phyloP scores from a whole-genome alignment of 2,113 vertebrate genomes.

The Choloepus hoffmanni region DNA sequence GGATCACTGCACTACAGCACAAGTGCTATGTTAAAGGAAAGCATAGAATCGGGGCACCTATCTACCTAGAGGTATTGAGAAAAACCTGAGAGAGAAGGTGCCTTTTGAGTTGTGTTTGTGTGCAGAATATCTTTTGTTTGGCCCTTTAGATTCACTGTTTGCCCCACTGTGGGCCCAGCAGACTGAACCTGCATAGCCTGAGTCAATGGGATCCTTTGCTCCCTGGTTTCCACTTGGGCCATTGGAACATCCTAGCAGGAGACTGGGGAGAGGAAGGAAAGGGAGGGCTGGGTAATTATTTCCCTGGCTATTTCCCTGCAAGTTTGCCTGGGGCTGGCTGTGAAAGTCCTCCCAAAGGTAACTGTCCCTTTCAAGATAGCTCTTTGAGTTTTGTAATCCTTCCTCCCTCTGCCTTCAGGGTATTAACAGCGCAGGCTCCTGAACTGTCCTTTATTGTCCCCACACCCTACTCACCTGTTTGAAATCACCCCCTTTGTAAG shows the following conservation, averaged over 20 bases:
- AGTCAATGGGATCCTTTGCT: neutral
- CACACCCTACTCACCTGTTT: neutral
- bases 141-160: neutral
- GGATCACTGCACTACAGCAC: neutral
- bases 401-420: neutral
- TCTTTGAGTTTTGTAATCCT: neutral
- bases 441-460: neutral
- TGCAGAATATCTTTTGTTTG: neutral
- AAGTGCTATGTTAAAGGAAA: neutral
- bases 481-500: conserved; percentile 56
- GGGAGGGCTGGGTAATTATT: neutral
- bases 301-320: neutral
- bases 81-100: neutral
- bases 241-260: neutral
- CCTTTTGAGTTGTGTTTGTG: neutral
- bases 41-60: neutral
- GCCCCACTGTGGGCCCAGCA: neutral
- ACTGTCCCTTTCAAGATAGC: neutral
- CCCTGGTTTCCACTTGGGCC: neutral
- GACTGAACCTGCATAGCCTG: neutral
- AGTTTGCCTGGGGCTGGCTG: neutral
- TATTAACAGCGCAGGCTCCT: conserved; percentile 11
- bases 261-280: neutral
- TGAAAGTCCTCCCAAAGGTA: neutral
- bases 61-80: neutral